Conservation (phyloP, 2,888 invertebrate species). For the Hololepta plana region DNA sequence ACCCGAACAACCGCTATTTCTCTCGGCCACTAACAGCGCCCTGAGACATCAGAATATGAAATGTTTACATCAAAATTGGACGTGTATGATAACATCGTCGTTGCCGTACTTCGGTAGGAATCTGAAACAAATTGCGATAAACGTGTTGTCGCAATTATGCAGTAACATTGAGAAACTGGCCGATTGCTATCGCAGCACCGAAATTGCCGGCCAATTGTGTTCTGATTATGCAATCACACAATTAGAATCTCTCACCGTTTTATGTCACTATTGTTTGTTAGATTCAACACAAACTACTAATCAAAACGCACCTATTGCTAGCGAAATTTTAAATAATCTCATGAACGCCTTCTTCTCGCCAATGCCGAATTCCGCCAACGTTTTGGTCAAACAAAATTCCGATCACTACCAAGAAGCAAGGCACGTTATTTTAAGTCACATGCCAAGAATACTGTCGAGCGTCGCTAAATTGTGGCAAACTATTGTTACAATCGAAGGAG, state of each 20-base stretch:
- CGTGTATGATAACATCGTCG: slow-evolving; percentile 60
- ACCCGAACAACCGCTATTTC: slow-evolving; percentile 68
- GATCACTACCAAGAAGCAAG: slow-evolving; percentile 37
- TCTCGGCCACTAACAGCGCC: slow-evolving; percentile 60
- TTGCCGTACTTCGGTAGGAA: slow-evolving; percentile 64
- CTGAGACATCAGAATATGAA: slow-evolving; percentile 50
- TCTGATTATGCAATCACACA: slow-evolving; percentile 65
- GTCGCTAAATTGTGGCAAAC: slow-evolving; percentile 67
- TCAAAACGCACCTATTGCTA: slow-evolving; percentile 27
- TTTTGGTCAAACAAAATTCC: slow-evolving; percentile 22
- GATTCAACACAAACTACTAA: slow-evolving; percentile 33
- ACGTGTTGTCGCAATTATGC: slow-evolving; percentile 63
- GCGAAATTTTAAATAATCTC: slow-evolving; percentile 62
- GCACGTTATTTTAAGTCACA: slow-evolving; percentile 55
- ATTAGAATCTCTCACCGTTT: slow-evolving; percentile 56
- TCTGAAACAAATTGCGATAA: slow-evolving; percentile 56
- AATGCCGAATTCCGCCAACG: slow-evolving; percentile 23
- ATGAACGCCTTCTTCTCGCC: slow-evolving; percentile 64
- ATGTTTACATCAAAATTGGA: slow-evolving; percentile 67
- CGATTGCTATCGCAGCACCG: slow-evolving; percentile 19
- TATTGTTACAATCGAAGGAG: slow-evolving; percentile 26
- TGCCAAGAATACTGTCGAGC: slow-evolving; percentile 66
- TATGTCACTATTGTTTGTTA: slow-evolving; percentile 65
- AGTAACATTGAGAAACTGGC: slow-evolving; percentile 45
- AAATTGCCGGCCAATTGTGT: slow-evolving; percentile 34